Conservation (phyloP, 2,888 invertebrate genomes). For the Tipula helvola region DNA sequence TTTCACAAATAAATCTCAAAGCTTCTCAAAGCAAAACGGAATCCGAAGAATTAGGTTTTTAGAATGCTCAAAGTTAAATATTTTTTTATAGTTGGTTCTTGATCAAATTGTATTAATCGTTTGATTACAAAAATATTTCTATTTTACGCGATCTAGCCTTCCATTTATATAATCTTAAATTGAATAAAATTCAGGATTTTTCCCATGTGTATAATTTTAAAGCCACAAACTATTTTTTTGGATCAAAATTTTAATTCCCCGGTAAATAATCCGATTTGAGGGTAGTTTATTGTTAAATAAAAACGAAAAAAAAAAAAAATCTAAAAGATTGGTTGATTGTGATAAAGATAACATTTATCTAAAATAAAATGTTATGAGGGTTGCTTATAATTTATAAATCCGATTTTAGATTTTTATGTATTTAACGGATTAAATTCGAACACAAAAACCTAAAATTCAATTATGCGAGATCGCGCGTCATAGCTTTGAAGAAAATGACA, state of each 20-base stretch:
- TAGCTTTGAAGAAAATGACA: neutral
- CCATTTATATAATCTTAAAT: too few species aligned
- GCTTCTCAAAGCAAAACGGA: too few species aligned
- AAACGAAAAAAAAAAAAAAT: neutral
- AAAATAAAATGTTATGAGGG: neutral
- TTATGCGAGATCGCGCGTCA: neutral
- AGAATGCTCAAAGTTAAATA: too few species aligned
- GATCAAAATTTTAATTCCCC: neutral
- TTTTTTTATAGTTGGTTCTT: too few species aligned
- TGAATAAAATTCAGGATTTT: neutral
- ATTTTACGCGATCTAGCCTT: too few species aligned
- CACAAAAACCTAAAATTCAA: neutral
- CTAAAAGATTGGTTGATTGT: neutral
- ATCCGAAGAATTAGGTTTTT: too few species aligned
- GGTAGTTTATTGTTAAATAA: neutral
- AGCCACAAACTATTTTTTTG: neutral
- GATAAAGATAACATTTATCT: neutral
- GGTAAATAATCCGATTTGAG: neutral
- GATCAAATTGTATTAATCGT: too few species aligned
- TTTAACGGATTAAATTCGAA: neutral
- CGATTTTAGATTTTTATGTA: neutral
- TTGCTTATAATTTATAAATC: neutral
- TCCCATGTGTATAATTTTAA: neutral
- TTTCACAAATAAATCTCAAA: too few species aligned
- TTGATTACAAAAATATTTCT: too few species aligned